phyloP scores from a whole-genome alignment of 2,797 vertebrate genomes.

The Tokudaia muenninki region DNA sequence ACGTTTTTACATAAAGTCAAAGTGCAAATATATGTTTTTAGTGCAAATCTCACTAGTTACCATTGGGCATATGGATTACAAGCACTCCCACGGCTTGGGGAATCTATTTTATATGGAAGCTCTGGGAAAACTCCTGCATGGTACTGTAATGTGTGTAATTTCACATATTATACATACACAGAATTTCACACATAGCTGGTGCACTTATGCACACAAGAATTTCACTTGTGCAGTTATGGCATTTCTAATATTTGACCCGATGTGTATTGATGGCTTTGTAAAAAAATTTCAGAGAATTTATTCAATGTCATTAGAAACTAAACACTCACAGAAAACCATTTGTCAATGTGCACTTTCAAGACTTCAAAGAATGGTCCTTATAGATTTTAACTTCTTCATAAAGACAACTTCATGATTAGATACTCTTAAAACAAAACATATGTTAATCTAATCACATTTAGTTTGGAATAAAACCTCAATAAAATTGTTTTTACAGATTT shows the following conservation, averaged over 20 bases:
- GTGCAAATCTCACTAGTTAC: not conserved
- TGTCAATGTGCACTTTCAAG: not conserved
- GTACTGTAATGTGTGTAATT: not conserved
- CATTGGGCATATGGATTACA: not conserved
- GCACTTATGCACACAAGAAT: too few species aligned
- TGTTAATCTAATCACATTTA: not conserved
- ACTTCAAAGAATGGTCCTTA: not conserved
- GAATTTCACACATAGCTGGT: not conserved
- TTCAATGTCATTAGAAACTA: not conserved
- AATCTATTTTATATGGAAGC: not conserved
- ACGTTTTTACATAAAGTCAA: not conserved
- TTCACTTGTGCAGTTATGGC: not conserved
- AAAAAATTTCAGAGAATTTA: not conserved
- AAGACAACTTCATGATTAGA: not conserved
- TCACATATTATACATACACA: not conserved
- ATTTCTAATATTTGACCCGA: not conserved
- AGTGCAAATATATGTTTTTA: not conserved
- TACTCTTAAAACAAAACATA: not conserved
- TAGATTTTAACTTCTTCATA: not conserved
- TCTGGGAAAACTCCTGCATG: not conserved
- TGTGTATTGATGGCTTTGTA: not conserved
- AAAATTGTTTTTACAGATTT: not conserved
- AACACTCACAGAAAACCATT: constrained; percentile 2
- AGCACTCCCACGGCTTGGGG: not conserved
- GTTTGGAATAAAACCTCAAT: not conserved